These are phyloP conservation scores for Crotalus helleri DNA, from an alignment of 2,113 vertebrate genomes.

Conservation along the genomic window DNA sequence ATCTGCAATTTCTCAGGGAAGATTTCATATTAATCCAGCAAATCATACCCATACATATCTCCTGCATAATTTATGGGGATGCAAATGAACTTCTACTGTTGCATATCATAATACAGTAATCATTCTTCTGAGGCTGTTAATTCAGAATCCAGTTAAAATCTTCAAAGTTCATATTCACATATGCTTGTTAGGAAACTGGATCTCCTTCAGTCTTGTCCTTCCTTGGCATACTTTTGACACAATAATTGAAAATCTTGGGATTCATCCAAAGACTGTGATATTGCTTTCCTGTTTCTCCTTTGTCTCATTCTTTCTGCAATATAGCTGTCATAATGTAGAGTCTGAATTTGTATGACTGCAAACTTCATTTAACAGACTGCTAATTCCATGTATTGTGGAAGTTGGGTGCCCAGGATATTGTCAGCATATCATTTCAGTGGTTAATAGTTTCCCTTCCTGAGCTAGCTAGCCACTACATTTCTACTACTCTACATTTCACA, in stretches of 20 bases:
- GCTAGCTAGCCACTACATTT: not conserved
- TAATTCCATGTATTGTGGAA: not conserved
- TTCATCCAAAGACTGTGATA: not conserved
- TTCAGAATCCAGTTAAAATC: not conserved
- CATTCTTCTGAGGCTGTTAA: conserved; percentile 13
- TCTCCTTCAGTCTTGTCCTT: not conserved
- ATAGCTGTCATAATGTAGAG: not conserved
- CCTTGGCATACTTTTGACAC: not conserved
- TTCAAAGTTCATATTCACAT: not conserved
- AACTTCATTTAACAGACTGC: not conserved
- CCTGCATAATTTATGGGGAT: not conserved
- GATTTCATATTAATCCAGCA: not conserved
- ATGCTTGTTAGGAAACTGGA: not conserved
- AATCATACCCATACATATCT: not conserved
- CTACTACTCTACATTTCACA: not conserved
- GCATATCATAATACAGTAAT: not conserved
- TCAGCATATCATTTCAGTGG: not conserved
- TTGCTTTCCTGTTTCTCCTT: not conserved
- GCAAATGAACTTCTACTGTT: not conserved
- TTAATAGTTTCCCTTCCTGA: not conserved
- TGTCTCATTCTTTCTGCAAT: not conserved
- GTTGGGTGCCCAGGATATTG: not conserved
- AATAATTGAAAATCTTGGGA: not conserved
- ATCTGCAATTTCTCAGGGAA: not conserved
- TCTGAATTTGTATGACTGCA: not conserved